These are phyloP conservation scores for Escarpia spicata DNA, from an alignment of 2,888 invertebrate species.

Conservation along the genomic window DNA sequence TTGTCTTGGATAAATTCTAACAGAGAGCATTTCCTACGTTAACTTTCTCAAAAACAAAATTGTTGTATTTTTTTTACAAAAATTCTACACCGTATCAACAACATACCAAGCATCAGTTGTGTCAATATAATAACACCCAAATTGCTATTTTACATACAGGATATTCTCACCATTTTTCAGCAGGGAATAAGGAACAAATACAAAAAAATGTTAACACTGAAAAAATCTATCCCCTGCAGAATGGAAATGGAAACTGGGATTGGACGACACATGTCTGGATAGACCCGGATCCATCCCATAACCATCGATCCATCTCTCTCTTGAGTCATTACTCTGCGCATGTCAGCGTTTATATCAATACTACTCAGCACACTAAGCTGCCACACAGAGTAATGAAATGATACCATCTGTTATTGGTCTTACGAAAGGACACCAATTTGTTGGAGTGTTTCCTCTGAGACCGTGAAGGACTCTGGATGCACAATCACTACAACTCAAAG, in stretches of 20 bases:
- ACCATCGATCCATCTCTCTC: neutral
- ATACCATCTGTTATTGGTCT: slow-evolving; percentile 13
- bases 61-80: too few relatives aligned
- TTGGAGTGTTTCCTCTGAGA: neutral
- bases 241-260: too few relatives aligned
- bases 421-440: neutral
- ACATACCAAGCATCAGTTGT: too few relatives aligned
- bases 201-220: too few relatives aligned
- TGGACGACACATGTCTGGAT: neutral
- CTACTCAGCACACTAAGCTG: neutral
- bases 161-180: too few relatives aligned
- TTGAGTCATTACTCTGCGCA: neutral
- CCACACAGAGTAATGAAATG: neutral
- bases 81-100: too few relatives aligned
- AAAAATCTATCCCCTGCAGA: neutral
- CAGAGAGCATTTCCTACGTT: too few relatives aligned
- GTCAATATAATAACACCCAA: too few relatives aligned
- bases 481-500: neutral
- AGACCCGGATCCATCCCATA: neutral
- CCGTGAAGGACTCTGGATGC: neutral
- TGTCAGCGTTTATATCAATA: neutral
- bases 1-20: too few relatives aligned
- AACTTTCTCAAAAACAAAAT: too few relatives aligned
- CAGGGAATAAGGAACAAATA: too few relatives aligned
- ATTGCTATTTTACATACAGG: too few relatives aligned